Evolutionary conservation across 2,797 vertebrate species (phyloP).

Genomic region (Spondyliosoma cantharus): DNA sequence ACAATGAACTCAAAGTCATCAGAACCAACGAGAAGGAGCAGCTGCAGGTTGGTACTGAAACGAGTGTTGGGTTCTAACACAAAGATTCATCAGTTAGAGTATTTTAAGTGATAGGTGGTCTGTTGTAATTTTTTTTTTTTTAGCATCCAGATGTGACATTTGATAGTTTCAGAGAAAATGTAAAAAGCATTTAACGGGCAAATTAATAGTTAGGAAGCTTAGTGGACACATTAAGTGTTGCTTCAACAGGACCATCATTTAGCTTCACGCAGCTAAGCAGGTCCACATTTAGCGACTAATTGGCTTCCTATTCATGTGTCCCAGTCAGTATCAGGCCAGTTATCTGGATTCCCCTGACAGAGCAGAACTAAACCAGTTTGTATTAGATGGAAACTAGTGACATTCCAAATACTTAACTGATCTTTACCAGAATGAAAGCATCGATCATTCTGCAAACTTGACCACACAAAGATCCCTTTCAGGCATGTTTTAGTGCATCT

Average conservation of each 20-base stretch:
- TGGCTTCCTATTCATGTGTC: neutral
- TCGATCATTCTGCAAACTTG: neutral
- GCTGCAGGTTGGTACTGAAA: slow-evolving; percentile 81
- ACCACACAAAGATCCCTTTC: neutral
- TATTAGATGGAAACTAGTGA: neutral
- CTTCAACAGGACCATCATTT: neutral
- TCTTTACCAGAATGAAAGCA: neutral
- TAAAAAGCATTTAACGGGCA: neutral
- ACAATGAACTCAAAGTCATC: slow-evolving; percentile 89
- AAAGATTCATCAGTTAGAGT: neutral
- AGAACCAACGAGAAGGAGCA: slow-evolving; percentile 94
- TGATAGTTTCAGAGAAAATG: neutral
- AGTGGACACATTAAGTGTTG: neutral
- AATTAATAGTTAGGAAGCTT: neutral
- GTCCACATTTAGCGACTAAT: neutral
- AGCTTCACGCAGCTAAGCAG: neutral
- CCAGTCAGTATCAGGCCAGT: neutral
- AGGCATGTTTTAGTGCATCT: too few species aligned
- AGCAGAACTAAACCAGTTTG: neutral
- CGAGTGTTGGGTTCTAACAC: neutral
- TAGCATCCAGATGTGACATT: too few species aligned
- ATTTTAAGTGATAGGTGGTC: neutral
- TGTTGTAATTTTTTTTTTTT: neutral
- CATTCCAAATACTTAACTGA: neutral
- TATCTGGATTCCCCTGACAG: neutral